Base-by-base conservation (phyloP, 2,888 invertebrate genomes). In the Microctonus hyperodae region DNA sequence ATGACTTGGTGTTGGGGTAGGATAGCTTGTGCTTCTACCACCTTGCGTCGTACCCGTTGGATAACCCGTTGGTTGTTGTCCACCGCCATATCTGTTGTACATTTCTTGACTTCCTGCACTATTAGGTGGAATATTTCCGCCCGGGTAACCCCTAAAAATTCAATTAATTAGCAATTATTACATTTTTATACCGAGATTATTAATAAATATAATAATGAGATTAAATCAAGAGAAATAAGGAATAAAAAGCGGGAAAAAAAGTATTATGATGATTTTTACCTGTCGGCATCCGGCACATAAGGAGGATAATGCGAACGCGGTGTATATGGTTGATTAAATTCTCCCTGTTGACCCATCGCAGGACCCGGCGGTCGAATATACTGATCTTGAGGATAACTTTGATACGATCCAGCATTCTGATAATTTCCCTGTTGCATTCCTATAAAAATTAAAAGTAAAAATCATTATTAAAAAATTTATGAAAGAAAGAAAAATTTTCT, bases 1-100 rank as follows among this genome's bases (percentile, higher is more conserved):
- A 80, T 85, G 87, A 76, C 84, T 84, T 79, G 86, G 87, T 68
- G 88, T 83, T 72, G 85, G 86, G 74, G 88, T 86, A 70, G 89
- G 88, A 84, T 89, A 90, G 80, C 87, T 81, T 67, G 78, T 81
- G 55, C 72, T 81, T 59, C 83, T 78, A 25, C 79, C 79, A 60
- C 74, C 79, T n/a, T 84, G 81, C 33, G 77, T 74, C 35, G 82
- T 73, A 63, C 75, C 78, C 6, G 79, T 72, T 9, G 81, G 76
- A 69, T 83, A 83, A 69, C 75, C 79, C 58, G 73, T 78, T 35
- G 78, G 78, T 67, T 80, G 84, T 71, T 83, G 84, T 73, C 80
- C 81, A 70, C 80, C 75, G 73, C 79, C 76, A 69, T 85, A 85
- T 70, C 85, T 80, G 72, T 81, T 84, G 74, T 83, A 82, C 73